Base-by-base conservation (phyloP, 1,140 invertebrate genomes). In the Gonatopus flavifemur region DNA sequence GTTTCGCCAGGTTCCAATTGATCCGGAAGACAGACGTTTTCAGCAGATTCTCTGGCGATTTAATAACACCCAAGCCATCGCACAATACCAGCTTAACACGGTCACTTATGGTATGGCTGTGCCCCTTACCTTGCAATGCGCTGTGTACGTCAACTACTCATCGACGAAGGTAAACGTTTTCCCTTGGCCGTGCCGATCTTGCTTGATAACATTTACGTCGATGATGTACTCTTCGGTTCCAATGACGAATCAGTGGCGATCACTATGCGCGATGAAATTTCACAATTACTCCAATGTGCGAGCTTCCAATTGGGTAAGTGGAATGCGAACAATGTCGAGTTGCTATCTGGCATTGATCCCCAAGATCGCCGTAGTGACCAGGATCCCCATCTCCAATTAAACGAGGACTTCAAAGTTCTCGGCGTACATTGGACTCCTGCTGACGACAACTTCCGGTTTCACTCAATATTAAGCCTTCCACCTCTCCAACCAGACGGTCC, bases 101-200 rank as follows among this genome's bases (percentile, higher is more conserved):
- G 47, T 49, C 1, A 49, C 38, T 6, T 41, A 49, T 12, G 47
- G 37, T 4, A 49, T 12, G 1, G 30, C 38, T 31, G 24, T 1
- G 28, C 38, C 1, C 47, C 31, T 0, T 49, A 21, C 19, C 10
- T 49, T 2, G 47, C 47, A 1, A 15, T 49, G 12, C 28, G 47
- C 1, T 20, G 21, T 2, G 10, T 49, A 1, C 20, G n/a, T 6
- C 30, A 41, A n/a, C 36, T 49, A 25, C 15, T 10, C 3, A 8
- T 13, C 4, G 31, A 41, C 30, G 38, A 49, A 24, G 20, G 38
- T 1, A 1, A 1, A 2, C 15, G 2, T 3, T 43, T 6, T 19
- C 28, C 41, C 2, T 19, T 31, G 5, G 41, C 20, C 0, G 13
- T 10, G 9, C 6, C 2, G 3, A 8, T 22, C 10, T 31, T 43